Percentiles rank a stretch among this genome's conserved stretches.
These are phyloP conservation scores for Beaufortia kweichowensis DNA, from an alignment of 2,113 vertebrate genomes.

Conservation along the genomic window DNA sequence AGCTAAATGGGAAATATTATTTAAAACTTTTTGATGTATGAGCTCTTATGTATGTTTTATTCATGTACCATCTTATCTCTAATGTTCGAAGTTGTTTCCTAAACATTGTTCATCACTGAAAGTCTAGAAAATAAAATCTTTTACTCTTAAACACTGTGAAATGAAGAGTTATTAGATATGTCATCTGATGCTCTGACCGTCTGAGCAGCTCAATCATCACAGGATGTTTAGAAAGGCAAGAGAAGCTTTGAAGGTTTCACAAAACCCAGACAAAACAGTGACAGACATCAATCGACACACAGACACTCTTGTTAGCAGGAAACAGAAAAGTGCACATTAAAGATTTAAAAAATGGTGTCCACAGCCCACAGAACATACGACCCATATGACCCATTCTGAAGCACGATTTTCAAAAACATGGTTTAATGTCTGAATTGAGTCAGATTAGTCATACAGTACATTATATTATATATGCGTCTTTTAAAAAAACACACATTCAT, in stretches of 20 bases:
- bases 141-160: conserved; percentile 1
- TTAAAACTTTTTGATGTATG: no score
- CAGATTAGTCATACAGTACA: no score
- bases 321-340: not conserved
- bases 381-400: no score
- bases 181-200: not conserved
- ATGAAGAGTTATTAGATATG: not conserved
- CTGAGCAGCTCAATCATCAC: conserved; percentile 11
- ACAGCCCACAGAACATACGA: no score
- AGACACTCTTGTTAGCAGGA: no score
- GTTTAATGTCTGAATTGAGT: no score
- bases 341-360: not conserved
- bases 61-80: no score
- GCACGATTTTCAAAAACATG: no score
- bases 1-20: not conserved
- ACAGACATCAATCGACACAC: not conserved
- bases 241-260: not conserved
- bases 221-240: not conserved
- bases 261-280: not conserved
- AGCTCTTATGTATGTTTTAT: no score
- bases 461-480: no score
- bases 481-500: no score
- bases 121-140: not conserved
- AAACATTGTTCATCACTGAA: not conserved
- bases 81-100: no score